Evolutionary conservation across 2,797 vertebrate genomes (phyloP).

Genomic region (Ataeniobius toweri): DNA sequence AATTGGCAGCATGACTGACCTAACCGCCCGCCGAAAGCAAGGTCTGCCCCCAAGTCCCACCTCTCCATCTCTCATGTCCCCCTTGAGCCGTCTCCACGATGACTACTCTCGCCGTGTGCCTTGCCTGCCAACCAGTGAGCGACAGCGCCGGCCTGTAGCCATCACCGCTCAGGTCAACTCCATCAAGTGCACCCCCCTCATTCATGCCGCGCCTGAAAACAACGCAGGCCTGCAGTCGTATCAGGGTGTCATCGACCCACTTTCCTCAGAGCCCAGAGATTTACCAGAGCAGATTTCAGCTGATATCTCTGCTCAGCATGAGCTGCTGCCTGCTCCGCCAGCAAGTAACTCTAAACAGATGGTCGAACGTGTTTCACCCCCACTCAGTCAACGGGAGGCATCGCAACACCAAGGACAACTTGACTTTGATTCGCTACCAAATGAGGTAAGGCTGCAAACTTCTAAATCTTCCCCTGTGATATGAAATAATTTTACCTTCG

Average conservation of each 20-base stretch:
- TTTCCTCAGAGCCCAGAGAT: conserved; percentile 25
- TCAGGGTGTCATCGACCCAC: conserved; percentile 42
- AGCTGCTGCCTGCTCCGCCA: conserved; percentile 19
- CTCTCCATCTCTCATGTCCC: conserved; percentile 62
- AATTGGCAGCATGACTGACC: conserved; percentile 87
- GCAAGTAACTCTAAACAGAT: conserved; percentile 17
- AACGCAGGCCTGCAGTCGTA: conserved; percentile 24
- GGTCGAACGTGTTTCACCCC: conserved; percentile 29
- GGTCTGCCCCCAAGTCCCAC: conserved; percentile 60
- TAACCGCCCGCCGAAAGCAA: conserved; percentile 77
- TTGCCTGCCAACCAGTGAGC: conserved; percentile 75
- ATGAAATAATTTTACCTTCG: not conserved
- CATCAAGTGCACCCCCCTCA: conserved; percentile 37
- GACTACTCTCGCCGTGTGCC: conserved; percentile 92
- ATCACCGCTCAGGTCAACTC: conserved; percentile 50
- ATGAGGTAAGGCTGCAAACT: conserved; percentile 52
- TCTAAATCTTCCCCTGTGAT: not conserved
- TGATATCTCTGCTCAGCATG: conserved; percentile 17
- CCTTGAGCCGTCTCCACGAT: conserved; percentile 88
- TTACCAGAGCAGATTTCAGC: conserved; percentile 19
- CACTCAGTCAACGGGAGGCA: conserved; percentile 35
- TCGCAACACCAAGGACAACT: conserved; percentile 44
- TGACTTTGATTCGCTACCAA: conserved; percentile 24
- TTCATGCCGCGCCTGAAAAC: conserved; percentile 51
- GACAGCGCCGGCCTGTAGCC: conserved; percentile 74